phyloP scores from a whole-genome alignment of 1,140 invertebrate genomes.

The Eueides isabella region DNA sequence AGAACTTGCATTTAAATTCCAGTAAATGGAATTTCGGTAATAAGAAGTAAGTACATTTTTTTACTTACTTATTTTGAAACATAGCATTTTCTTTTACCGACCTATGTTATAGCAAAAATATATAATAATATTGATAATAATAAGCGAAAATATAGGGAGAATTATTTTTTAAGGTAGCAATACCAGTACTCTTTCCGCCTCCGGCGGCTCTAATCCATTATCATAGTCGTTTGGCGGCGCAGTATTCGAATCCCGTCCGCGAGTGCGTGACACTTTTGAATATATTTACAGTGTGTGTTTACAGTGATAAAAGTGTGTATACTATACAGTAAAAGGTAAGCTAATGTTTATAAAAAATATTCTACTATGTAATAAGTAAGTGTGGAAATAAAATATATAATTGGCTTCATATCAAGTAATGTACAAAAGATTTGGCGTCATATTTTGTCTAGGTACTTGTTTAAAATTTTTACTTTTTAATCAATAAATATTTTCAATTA shows the following conservation, averaged over 20 bases:
- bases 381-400: not conserved
- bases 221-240: constrained; percentile 42
- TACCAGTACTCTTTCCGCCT: constrained; percentile 39
- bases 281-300: constrained; percentile 48
- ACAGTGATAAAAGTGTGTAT: constrained; percentile 46
- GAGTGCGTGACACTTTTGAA: constrained; percentile 34
- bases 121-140: too few species aligned
- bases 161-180: constrained; percentile 43
- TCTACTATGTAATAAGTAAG: not conserved
- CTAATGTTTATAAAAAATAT: not conserved
- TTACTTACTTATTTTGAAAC: too few species aligned
- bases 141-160: not conserved
- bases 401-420: not conserved
- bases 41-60: too few species aligned
- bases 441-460: not conserved
- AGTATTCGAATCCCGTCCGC: constrained; percentile 50
- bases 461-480: not conserved
- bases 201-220: constrained; percentile 32
- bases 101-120: too few species aligned
- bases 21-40: too few species aligned
- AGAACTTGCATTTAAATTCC: too few species aligned
- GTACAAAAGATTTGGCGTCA: constrained; percentile 30
- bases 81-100: too few species aligned
- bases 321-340: constrained; percentile 28
- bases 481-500: not conserved